Evolutionary conservation across 2,797 vertebrate genomes (phyloP), one percentile per base, ranked within the genome.

Genomic region (Siniperca obscura): DNA sequence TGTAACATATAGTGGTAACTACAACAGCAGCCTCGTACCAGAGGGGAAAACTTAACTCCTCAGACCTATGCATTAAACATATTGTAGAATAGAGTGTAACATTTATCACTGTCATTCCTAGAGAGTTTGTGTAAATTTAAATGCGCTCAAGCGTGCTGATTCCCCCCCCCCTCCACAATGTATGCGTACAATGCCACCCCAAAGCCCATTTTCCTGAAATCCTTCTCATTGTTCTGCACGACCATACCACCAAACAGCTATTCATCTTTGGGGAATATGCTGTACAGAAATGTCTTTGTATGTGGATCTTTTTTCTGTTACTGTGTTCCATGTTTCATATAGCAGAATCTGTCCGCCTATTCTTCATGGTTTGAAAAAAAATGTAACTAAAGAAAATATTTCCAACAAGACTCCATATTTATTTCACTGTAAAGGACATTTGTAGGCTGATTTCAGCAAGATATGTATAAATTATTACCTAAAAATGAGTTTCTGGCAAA

Each of bases 91-190:
- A 98, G 97, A 98, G 98, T 98, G 97, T 97, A 96, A 97, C 98
- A 99, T 99, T 98, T 98, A 99, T 99, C 98, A 99, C 97, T 99
- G 98, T 99, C 98, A 99, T 97, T 96, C 94, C 89, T 96, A 96
- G 97, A 95, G 95, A 98, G 98, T 99, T 99, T 99, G 98, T 99
- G 98, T 99, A 99, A 99, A 99, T 99, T 99, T 99, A 98, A 99
- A 99, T 99, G 98, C 98, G 96, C 97, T 98, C 96, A 98, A 98
- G 97, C 98, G 97, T 99, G 97, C 93, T 97, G 93, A 95, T 95
- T 73, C 91, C 81, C 87, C 71, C n/a, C 61, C 70, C 19, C 62
- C 80, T 84, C 89, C 89, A 81, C 93, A 94, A 94, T 94, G 94
- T 93, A 94, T 91, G 92, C 93, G 92, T 86, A 93, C 94, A 94